Base-by-base conservation (phyloP, 2,797 vertebrate species). In the Eulemur rubriventer region DNA sequence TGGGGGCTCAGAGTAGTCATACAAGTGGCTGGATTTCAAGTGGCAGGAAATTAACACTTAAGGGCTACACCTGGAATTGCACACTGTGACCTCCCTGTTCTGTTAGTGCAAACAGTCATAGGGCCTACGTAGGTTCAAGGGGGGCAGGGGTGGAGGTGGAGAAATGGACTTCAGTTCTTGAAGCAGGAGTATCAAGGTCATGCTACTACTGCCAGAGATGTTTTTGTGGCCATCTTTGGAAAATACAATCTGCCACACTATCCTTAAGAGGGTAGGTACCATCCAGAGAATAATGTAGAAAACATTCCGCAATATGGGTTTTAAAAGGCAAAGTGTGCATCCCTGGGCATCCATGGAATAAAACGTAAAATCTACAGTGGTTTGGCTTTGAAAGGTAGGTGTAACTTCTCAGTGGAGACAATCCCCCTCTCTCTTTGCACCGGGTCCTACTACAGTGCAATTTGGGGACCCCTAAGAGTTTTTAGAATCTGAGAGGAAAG, bases 401-500 rank as follows among this genome's bases (percentile, higher is more conserved):
- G 16, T 33, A 17, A n/a, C 22, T 28, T 85, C 76, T 63, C 30
- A 43, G 65, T 33, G 33, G 26, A 86, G 48, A 59, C 41, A 78
- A 0, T 0, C 6, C 4, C 13, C 48, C 2, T 33, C 9, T 52
- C 28, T 10, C n/a, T 55, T 79, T 7, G 46, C 26, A 38, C 1
- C 3, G 35, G 12, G 28, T 43, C 43, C 22, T 48, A 7, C n/a
- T 76, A 17, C 38, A 20, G 52, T 30, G 67, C 41, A 35, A 26
- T 70, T 41, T 70, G 57, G 43, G 50, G 22, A 35, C 7, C 35
- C 20, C 18, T 70, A 63, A 16, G 65, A 67, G 55, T 80, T 70
- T 92, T 92, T 69, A 84, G 72, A 94, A 75, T 76, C n/a, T 30
- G 33, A 84, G n/a, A 82, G 75, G 35, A 87, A 61, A 92, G 6